These are phyloP conservation scores for Leucophenga varia DNA, from an alignment of 1,140 invertebrate genomes.

Conservation along the genomic window DNA sequence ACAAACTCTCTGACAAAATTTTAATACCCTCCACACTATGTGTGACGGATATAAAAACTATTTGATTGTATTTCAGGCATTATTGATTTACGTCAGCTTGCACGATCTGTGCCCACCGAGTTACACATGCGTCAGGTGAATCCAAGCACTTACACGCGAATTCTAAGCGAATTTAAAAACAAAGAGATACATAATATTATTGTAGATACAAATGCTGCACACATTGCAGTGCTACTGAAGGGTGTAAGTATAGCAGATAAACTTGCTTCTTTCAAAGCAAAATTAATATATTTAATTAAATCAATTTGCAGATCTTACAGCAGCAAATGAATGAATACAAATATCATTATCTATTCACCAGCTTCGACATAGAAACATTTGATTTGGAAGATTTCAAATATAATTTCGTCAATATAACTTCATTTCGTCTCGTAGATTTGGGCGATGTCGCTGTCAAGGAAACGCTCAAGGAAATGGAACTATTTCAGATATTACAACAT, in stretches of 20 bases:
- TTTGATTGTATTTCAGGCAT: conserved; percentile 24
- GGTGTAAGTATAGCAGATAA: conserved; percentile 76
- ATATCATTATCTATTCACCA: conserved; percentile 92
- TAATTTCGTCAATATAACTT: conserved; percentile 91
- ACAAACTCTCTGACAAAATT: no score
- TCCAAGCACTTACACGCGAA: conserved; percentile 19
- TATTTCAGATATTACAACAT: conserved; percentile 16
- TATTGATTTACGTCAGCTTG: conserved; percentile 34
- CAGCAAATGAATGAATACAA: conserved; percentile 92
- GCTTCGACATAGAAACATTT: conserved; percentile 87
- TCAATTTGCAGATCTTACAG: conserved; percentile 75
- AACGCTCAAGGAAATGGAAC: conserved; percentile 78
- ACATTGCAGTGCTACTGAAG: conserved; percentile 74
- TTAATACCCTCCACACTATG: no score
- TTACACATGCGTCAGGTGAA: conserved; percentile 37
- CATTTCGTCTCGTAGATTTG: conserved; percentile 82
- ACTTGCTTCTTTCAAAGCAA: no score
- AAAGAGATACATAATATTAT: conserved; percentile 67
- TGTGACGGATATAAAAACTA: no score
- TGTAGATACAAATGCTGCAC: conserved; percentile 75
- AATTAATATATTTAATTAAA: not conserved
- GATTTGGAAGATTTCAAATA: conserved; percentile 93
- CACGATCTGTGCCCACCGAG: conserved; percentile 26
- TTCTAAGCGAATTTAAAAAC: conserved; percentile 40
- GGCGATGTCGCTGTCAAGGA: conserved; percentile 75